Evolutionary conservation across 2,888 invertebrate species (phyloP).

Genomic region (Phytoseiulus persimilis): DNA sequence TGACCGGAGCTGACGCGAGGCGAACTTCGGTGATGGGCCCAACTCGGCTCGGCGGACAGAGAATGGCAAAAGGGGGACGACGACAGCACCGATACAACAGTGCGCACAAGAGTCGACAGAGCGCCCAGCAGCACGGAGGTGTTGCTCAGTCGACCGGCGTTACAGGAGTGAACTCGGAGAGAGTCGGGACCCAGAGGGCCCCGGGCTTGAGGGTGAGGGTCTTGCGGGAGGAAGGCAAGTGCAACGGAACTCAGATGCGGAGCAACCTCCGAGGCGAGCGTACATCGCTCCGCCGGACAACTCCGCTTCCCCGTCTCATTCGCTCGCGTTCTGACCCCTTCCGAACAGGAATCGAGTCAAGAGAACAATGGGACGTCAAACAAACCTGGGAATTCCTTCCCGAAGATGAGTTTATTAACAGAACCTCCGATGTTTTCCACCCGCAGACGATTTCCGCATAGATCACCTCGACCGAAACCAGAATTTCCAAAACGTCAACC

Average conservation of each 20-base stretch:
- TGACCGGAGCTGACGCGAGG: too few species aligned
- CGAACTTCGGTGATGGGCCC: too few species aligned
- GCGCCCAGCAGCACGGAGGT: background rate
- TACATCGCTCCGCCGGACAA: background rate
- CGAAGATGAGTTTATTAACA: too few species aligned
- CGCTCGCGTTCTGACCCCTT: too few species aligned
- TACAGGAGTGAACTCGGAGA: background rate
- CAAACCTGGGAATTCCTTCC: too few species aligned
- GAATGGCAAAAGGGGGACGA: background rate
- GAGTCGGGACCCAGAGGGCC: background rate
- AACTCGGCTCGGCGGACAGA: too few species aligned
- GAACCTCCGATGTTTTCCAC: too few species aligned
- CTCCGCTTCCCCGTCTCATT: background rate
- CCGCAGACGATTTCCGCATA: too few species aligned
- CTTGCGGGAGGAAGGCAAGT: background rate
- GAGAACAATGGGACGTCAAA: too few species aligned
- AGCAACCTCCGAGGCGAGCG: background rate
- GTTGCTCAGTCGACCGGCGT: background rate
- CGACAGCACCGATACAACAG: background rate
- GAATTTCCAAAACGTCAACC: too few species aligned
- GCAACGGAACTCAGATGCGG: background rate
- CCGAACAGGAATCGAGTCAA: too few species aligned
- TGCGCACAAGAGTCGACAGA: background rate
- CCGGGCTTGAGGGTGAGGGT: background rate
- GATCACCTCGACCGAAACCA: too few species aligned